Evolutionary conservation across 2,888 invertebrate species (phyloP), one percentile per base, ranked within the genome.

Genomic region (Adelphocoris suturalis): DNA sequence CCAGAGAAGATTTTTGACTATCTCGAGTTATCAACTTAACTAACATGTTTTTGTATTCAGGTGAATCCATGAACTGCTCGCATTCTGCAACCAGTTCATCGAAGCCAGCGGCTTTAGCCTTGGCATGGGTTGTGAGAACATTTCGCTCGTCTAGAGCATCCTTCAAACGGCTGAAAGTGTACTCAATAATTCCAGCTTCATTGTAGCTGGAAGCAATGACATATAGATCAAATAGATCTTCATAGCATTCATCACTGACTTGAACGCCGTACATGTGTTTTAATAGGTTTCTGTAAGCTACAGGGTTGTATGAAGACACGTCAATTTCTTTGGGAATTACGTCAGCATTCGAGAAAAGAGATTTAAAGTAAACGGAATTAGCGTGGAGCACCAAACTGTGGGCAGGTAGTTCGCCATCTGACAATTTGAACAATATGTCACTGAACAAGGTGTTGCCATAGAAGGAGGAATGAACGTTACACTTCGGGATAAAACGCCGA

Each of bases 301-400:
- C 52, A 82, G 82, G 55, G 82, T 82, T 82, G 52, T 52, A 82
- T 3, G 19, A 48, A 14, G 82, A 19, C 4, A 82, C 82, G 52
- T 82, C 82, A 0, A 82, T 52, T 46, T 47, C 47, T 46, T 78
- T 78, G 14, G 52, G 48, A 5, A 23, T 52, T 52, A n/a, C 27
- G n/a, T 82, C 27, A 9, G 4, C 52, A 5, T 23, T 23, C 3
- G 46, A 16, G 48, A 82, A 82, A 9, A 52, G 52, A 7, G 19
- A 3, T 23, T 82, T 82, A 52, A 82, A 82, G 14, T 82, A 52
- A 19, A 27, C 47, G 4, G 82, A 82, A 52, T 52, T 47, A n/a
- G 82, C 23, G 47, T 82, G 47, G 4, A 82, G 52, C 14, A 82
- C 82, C 11, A 82, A 52, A 52, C 27, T 47, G 82, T 82, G 82